Conservation (phyloP, 2,888 invertebrate genomes). For the Malthinus flaveolus region DNA sequence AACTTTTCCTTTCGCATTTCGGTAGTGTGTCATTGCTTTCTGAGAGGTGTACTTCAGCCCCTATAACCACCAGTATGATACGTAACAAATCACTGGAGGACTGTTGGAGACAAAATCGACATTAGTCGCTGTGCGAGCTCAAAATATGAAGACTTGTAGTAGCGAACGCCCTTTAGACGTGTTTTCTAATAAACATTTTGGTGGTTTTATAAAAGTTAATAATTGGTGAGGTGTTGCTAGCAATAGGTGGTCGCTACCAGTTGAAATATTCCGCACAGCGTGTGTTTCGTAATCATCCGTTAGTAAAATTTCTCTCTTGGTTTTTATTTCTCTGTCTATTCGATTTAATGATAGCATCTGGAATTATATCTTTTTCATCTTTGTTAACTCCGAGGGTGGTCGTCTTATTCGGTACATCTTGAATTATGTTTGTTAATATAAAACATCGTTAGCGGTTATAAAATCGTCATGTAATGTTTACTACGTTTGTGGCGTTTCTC, state of each 20-base stretch:
- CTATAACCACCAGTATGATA: too few species aligned
- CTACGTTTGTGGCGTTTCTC: neutral
- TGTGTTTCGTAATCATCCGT: conserved; percentile 9
- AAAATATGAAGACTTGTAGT: too few species aligned
- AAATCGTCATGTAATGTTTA: neutral
- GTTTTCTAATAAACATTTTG: too few species aligned
- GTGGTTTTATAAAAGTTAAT: neutral
- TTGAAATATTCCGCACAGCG: conserved; percentile 17
- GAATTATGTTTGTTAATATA: conserved; percentile 12
- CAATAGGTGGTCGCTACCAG: conserved; percentile 21
- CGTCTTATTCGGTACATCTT: conserved; percentile 6
- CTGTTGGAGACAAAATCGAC: too few species aligned
- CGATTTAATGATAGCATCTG: conserved; percentile 6
- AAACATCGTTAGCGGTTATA: conserved; percentile 3
- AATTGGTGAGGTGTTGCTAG: conserved; percentile 17
- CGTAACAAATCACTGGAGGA: too few species aligned
- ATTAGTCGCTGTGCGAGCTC: too few species aligned
- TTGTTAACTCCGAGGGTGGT: conserved; percentile 13
- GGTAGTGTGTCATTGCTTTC: too few species aligned
- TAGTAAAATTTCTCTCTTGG: neutral
- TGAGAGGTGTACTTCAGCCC: too few species aligned
- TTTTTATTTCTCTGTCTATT: conserved; percentile 7
- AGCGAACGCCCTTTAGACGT: too few species aligned
- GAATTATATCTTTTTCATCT: conserved; percentile 9
- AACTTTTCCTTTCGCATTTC: too few species aligned